These are phyloP conservation scores for Eurytoma adleriae DNA, from an alignment of 2,888 invertebrate species.

Conservation along the genomic window DNA sequence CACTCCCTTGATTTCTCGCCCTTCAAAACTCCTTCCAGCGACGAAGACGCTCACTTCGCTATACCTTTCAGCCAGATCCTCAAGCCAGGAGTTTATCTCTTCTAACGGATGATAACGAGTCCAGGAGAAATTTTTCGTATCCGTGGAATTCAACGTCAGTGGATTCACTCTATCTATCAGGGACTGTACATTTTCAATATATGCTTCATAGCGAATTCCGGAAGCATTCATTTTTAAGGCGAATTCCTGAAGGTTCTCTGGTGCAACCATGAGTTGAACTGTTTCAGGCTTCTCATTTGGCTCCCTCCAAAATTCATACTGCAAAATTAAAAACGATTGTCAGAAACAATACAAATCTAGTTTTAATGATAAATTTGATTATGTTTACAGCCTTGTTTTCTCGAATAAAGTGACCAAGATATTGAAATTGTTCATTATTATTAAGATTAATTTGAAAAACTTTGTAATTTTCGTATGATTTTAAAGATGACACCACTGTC, in stretches of 20 bases:
- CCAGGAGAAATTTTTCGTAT: constrained; percentile 77
- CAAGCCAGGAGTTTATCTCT: constrained; percentile 79
- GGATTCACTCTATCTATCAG: constrained; percentile 63
- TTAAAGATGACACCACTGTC: neutral
- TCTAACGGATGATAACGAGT: constrained; percentile 79
- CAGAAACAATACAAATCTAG: neutral
- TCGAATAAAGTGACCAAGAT: neutral
- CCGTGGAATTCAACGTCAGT: neutral
- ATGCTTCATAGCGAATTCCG: constrained; percentile 74
- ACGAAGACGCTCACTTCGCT: constrained; percentile 76
- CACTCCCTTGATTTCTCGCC: constrained; percentile 80
- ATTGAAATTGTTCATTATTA: constrained; percentile 16
- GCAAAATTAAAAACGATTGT: neutral
- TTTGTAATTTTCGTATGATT: constrained; percentile 78
- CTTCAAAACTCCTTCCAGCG: constrained; percentile 78
- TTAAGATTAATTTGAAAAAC: constrained; percentile 34
- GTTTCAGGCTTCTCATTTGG: constrained; percentile 71
- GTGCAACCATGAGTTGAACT: constrained; percentile 80
- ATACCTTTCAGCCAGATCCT: constrained; percentile 75
- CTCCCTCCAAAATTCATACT: constrained; percentile 63
- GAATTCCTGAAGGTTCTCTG: constrained; percentile 77
- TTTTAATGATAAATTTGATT: no score
- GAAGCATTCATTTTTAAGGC: constrained; percentile 73
- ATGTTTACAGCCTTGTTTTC: constrained; percentile 9
- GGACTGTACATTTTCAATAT: constrained; percentile 81